These are phyloP conservation scores for Oreochromis aureus DNA, from an alignment of 2,113 vertebrate genomes.

Conservation along the genomic window DNA sequence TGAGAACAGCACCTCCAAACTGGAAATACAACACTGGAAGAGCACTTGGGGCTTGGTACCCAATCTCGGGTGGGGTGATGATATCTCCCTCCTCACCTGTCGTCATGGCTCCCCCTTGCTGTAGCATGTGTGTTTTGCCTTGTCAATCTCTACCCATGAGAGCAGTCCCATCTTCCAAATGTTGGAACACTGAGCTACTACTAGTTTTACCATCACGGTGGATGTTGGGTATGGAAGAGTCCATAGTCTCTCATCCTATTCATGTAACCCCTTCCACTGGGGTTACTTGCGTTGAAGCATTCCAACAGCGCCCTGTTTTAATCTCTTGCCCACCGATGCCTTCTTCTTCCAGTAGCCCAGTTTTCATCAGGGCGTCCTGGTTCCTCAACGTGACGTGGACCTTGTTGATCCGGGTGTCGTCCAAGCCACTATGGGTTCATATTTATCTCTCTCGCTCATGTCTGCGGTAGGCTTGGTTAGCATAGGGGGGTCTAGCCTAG, in stretches of 20 bases:
- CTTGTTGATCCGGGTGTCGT: neutral
- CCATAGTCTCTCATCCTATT: neutral
- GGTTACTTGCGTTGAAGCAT: fast-evolving
- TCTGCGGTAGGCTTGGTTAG: neutral
- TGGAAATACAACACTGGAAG: neutral
- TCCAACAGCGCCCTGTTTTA: fast-evolving
- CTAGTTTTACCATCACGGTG: neutral
- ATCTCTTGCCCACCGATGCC: neutral
- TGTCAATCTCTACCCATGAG: neutral
- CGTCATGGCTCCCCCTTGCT: neutral
- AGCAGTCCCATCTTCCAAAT: neutral
- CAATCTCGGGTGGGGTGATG: neutral
- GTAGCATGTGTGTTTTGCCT: neutral
- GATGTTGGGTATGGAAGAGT: neutral
- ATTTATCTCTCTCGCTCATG: neutral
- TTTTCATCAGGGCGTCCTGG: neutral
- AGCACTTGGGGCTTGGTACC: neutral
- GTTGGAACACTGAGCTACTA: neutral
- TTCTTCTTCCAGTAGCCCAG: neutral
- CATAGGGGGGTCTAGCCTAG: neutral
- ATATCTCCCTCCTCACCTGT: neutral
- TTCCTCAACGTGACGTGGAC: neutral
- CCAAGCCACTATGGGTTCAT: fast-evolving
- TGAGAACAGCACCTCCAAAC: neutral
- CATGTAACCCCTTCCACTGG: neutral